Evolutionary conservation across 2,113 vertebrate genomes (phyloP).

Genomic region (Thunnus maccoyii): DNA sequence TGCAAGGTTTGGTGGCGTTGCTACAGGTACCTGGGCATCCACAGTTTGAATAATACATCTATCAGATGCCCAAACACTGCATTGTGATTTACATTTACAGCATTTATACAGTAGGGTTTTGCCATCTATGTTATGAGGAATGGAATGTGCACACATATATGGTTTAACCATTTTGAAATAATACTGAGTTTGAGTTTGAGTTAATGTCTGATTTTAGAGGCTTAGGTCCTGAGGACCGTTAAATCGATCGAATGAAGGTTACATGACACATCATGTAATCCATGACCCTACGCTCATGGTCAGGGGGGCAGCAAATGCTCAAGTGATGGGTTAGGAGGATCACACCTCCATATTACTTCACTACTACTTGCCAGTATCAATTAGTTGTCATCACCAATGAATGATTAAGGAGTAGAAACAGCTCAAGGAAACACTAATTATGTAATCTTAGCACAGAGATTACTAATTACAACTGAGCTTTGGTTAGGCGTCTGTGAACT

Average conservation of each 20-base stretch:
- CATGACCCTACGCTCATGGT: neutral
- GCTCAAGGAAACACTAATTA: neutral
- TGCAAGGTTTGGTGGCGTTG: no score
- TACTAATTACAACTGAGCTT: constrained; percentile 6
- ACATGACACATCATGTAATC: neutral
- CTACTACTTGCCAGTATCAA: neutral
- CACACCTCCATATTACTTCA: neutral
- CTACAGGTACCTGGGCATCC: no score
- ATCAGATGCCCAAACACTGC: no score
- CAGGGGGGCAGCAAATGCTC: constrained; percentile 9
- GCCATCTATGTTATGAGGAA: no score
- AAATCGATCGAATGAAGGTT: constrained; percentile 3
- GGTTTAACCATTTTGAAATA: no score
- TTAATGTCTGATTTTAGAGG: no score
- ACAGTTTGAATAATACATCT: no score
- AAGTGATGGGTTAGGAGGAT: constrained; percentile 59
- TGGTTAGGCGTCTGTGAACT: neutral
- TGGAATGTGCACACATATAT: no score
- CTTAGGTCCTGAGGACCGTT: neutral
- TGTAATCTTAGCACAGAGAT: neutral
- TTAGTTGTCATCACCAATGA: neutral
- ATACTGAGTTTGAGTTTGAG: no score
- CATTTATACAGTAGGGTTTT: no score
- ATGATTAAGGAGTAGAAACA: neutral
- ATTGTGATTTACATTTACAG: no score